Evolutionary conservation across 2,797 vertebrate species (phyloP), one percentile per base, ranked within the genome.

Genomic region (Nyctalus aviator): DNA sequence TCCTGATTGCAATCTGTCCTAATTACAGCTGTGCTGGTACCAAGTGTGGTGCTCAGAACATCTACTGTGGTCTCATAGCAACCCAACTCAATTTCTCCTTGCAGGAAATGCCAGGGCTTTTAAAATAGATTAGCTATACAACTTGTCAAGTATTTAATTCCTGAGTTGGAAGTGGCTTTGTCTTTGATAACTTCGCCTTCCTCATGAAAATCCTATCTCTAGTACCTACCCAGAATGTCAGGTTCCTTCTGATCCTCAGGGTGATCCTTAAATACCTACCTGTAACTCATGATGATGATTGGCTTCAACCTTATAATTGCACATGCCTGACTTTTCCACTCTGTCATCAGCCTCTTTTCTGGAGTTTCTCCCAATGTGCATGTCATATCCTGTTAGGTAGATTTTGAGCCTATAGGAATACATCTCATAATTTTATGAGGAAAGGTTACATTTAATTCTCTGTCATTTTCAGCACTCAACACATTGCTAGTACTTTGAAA

Each of bases 311-410:
- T 2, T 71, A 4, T 94, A 89, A 96, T 91, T 73, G 77, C 21
- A 53, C 84, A 53, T 77, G 72, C 76, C 81, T 94, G 81, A 91
- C 84, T 94, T 73, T 93, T 93, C 48, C n/a, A 68, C 27, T 94
- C 76, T 84, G 62, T 95, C 79, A 95, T 76, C 10, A 89, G 18
- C 46, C 48, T 95, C 66, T 83, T 92, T 66, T 37, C 86, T 89
- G 93, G 68, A 95, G 14, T 68, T 62, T 87, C 69, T 95, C 87
- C 90, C 62, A 87, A 27, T 64, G 81, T 57, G 72, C 84, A 78
- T 96, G 84, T 93, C 93, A 84, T 57, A 89, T 84, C 72, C 62
- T 94, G 55, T 95, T 96, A 95, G 66, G 4, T 77, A 89, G 88
- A 89, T 89, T 83, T 62, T 72, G 82, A 95, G n/a, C 41, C 30